phyloP scores from a whole-genome alignment of 53 echinoderm and acorn worm genomes.

The Antedon mediterranea region DNA sequence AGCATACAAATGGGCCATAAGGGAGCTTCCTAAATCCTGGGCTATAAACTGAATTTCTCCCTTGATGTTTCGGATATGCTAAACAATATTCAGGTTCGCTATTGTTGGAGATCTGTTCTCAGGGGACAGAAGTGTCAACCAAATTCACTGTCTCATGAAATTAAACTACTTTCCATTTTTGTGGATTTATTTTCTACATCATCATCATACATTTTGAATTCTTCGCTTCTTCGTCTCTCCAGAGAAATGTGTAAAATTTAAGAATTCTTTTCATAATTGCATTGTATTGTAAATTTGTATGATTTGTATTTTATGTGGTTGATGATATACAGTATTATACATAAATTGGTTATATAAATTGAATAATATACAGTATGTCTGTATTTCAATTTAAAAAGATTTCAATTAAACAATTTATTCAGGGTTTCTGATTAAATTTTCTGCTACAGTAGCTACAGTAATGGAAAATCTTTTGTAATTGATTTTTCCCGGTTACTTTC shows the following conservation, averaged over 20 bases:
- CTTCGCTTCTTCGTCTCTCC: not conserved
- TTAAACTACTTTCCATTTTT: not conserved
- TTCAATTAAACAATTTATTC: too few relatives aligned
- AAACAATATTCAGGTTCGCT: not conserved
- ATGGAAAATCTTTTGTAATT: too few relatives aligned
- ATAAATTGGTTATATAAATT: too few relatives aligned
- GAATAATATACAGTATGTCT: too few relatives aligned
- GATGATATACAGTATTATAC: too few relatives aligned
- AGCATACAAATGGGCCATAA: not conserved
- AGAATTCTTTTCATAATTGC: not conserved
- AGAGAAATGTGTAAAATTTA: not conserved
- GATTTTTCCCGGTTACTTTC: too few relatives aligned
- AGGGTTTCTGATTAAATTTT: too few relatives aligned
- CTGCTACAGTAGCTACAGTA: too few relatives aligned
- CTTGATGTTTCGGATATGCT: not conserved
- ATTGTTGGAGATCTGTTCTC: not conserved
- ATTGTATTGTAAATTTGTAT: too few relatives aligned
- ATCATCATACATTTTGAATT: not conserved
- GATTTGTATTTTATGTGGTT: too few relatives aligned
- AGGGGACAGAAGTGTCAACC: not conserved
- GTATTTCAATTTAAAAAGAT: too few relatives aligned
- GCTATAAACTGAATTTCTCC: not conserved
- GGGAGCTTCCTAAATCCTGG: not conserved
- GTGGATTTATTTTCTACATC: not conserved
- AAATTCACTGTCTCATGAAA: not conserved